Conservation (phyloP, 1,140 invertebrate genomes). For the Meloidogyne floridensis region DNA sequence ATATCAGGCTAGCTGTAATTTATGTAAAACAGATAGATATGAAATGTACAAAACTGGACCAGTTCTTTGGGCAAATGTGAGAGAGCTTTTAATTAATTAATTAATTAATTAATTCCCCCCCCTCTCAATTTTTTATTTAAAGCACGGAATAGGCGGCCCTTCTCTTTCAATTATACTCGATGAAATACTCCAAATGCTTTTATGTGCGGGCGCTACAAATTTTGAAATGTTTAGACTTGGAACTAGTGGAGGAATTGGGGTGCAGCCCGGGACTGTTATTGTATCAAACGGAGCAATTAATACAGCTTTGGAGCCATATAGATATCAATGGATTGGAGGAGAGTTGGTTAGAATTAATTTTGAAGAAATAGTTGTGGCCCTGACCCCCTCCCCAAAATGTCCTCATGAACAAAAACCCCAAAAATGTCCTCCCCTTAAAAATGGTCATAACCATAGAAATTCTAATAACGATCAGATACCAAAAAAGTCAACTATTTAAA, state of each 20-base stretch:
- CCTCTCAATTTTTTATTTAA: slow-evolving; percentile 42
- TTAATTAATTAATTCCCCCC: too few species aligned
- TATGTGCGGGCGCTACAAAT: slow-evolving; percentile 81
- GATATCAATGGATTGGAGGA: slow-evolving; percentile 80
- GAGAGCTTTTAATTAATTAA: slow-evolving; percentile 57
- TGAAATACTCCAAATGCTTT: slow-evolving; percentile 87
- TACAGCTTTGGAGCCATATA: slow-evolving; percentile 41
- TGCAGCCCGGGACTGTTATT: slow-evolving; percentile 59
- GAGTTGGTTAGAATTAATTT: slow-evolving; percentile 71
- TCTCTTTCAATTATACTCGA: slow-evolving; percentile 87
- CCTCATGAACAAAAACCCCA: too few species aligned
- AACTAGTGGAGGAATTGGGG: slow-evolving; percentile 69
- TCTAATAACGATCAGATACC: background rate
- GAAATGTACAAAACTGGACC: slow-evolving; percentile 97
- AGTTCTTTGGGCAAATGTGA: slow-evolving; percentile 85
- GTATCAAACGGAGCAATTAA: slow-evolving; percentile 59
- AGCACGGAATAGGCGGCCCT: slow-evolving; percentile 92
- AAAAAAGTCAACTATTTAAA: background rate
- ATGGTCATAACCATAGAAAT: background rate
- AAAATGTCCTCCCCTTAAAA: background rate
- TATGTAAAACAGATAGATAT: slow-evolving; percentile 85
- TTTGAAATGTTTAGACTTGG: slow-evolving; percentile 88
- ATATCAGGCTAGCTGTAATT: slow-evolving; percentile 85
- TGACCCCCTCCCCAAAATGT: too few species aligned
- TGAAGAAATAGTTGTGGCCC: background rate